phyloP scores from a whole-genome alignment of 2,797 vertebrate species.

The Catamblyrhynchus diadema region DNA sequence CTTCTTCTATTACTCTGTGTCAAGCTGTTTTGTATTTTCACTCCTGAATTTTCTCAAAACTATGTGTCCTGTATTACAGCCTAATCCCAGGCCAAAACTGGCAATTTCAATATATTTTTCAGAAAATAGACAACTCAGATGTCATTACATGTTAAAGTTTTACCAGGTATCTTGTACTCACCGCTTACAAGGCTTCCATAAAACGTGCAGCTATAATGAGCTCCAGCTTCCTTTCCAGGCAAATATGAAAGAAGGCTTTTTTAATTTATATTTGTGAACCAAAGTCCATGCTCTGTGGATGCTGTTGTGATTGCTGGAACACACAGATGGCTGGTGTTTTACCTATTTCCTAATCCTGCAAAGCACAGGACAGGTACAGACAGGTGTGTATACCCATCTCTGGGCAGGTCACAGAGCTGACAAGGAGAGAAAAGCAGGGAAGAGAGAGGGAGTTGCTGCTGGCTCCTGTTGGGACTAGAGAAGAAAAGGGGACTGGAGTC shows the following conservation, averaged over 20 bases:
- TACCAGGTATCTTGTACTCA: neutral
- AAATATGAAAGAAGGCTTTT: neutral
- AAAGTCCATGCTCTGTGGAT: neutral
- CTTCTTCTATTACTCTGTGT: neutral
- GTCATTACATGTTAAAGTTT: neutral
- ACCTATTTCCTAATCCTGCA: neutral
- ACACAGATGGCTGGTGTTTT: neutral
- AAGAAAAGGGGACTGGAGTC: neutral
- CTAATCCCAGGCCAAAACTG: slow-evolving; percentile 11
- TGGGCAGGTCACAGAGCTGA: neutral
- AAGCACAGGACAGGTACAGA: neutral
- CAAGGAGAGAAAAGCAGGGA: neutral
- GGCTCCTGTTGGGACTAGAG: neutral
- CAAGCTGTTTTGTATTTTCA: slow-evolving; percentile 8
- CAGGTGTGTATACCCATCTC: neutral
- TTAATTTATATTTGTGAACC: neutral
- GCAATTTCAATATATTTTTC: neutral
- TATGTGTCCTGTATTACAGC: neutral
- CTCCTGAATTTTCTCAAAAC: slow-evolving; percentile 27
- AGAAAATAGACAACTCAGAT: neutral
- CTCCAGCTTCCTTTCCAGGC: neutral
- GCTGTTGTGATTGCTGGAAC: neutral
- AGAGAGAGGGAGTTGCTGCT: neutral
- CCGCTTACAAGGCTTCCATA: neutral
- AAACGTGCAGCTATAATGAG: neutral